Conservation (phyloP, 2,888 invertebrate genomes). For the Eupithecia tripunctaria region DNA sequence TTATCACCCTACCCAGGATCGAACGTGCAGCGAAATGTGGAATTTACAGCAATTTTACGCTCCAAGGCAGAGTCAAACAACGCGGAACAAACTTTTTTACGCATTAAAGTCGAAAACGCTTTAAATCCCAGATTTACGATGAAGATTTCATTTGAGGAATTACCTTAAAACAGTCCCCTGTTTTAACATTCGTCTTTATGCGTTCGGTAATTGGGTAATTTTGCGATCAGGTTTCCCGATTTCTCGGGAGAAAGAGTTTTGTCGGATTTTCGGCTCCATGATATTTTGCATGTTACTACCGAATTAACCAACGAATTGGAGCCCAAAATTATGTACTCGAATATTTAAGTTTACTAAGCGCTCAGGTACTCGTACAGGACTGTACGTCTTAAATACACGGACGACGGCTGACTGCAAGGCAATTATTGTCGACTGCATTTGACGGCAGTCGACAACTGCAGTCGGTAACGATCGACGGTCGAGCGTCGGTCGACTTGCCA, state of each 20-base stretch:
- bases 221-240: constrained; percentile 14
- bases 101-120: constrained; percentile 43
- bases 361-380: no score
- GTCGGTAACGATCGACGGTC: no score
- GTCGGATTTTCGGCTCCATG: not conserved
- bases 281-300: not conserved
- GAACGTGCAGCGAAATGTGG: constrained; percentile 36
- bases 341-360: not conserved
- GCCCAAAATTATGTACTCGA: not conserved
- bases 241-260: constrained; percentile 3
- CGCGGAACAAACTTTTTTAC: constrained; percentile 44
- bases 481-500: no score
- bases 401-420: no score
- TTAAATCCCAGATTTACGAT: constrained; percentile 45
- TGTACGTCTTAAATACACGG: no score
- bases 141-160: constrained; percentile 44
- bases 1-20: constrained; percentile 16
- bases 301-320: not conserved
- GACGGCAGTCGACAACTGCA: no score
- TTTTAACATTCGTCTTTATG: constrained; percentile 43
- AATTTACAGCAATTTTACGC: constrained; percentile 41
- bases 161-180: constrained; percentile 36
- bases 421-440: no score
- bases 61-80: constrained; percentile 40
- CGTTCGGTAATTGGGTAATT: constrained; percentile 41